phyloP scores from a whole-genome alignment of 1,140 invertebrate genomes.

The Rhopalosiphum padi region DNA sequence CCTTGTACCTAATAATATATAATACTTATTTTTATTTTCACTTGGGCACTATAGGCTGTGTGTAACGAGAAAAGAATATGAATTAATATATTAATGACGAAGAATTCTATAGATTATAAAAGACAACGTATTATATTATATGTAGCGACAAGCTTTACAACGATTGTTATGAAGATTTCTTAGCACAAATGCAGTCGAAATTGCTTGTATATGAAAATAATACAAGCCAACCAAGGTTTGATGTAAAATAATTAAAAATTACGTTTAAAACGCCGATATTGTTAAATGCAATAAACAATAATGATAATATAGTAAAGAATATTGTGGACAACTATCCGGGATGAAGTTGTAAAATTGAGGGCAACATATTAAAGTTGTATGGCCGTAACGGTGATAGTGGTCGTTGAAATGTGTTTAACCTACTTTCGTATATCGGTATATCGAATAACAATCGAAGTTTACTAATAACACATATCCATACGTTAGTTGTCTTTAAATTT shows the following conservation, averaged over 20 bases:
- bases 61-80: no score
- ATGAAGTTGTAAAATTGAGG: not conserved
- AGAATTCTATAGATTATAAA: no score
- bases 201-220: not conserved
- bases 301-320: not conserved
- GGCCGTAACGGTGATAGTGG: not conserved
- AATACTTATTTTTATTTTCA: no score
- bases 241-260: not conserved
- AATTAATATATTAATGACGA: no score
- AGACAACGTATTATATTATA: no score
- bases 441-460: not conserved
- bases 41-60: no score
- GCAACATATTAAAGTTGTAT: not conserved
- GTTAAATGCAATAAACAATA: not conserved
- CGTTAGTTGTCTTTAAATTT: not conserved
- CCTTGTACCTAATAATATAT: no score
- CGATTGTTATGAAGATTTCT: not conserved
- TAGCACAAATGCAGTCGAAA: not conserved
- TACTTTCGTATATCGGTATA: not conserved
- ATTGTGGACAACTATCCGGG: not conserved
- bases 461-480: not conserved
- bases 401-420: constrained; percentile 26
- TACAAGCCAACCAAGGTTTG: not conserved
- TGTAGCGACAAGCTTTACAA: not conserved
- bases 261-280: not conserved